Percentiles rank a stretch among this genome's conserved stretches.
These are phyloP conservation scores for Cassiopea xamachana DNA, from an alignment of 30 jellyfish, hydroid and myxozoan genomes.

Conservation along the genomic window DNA sequence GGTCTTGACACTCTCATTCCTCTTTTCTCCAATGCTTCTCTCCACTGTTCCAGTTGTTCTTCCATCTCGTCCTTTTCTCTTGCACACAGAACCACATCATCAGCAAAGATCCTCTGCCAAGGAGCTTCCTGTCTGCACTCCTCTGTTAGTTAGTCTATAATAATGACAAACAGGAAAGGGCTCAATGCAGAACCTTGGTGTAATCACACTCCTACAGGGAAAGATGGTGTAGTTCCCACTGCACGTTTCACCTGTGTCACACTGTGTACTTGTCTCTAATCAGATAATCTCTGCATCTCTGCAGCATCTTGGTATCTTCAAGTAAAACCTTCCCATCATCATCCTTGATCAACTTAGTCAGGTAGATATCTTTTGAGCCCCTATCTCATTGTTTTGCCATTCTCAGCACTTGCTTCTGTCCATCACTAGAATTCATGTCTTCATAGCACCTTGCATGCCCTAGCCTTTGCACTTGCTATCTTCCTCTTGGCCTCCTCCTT, in stretches of 20 bases:
- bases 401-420: too few species aligned
- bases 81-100: neutral
- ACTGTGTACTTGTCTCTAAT: neutral
- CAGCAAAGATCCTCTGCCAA: conserved; percentile 1
- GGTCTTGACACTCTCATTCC: conserved; percentile 2
- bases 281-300: conserved; percentile 27
- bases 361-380: too few species aligned
- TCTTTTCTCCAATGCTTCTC: conserved; percentile 1
- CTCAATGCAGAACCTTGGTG: conserved; percentile 9
- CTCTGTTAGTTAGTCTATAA: neutral
- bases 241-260: neutral
- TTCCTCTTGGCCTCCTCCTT: too few species aligned
- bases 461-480: too few species aligned
- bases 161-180: conserved; percentile 8
- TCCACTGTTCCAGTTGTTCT: neutral
- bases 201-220: neutral
- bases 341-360: too few species aligned
- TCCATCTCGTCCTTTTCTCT: neutral
- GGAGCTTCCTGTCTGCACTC: neutral
- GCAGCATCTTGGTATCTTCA: neutral
- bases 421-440: too few species aligned
- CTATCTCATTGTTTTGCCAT: too few species aligned
- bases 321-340: too few species aligned
- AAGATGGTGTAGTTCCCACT: neutral
- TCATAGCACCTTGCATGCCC: too few species aligned